These are phyloP conservation scores for Diorhabda sublineata DNA, from an alignment of 1,140 invertebrate genomes.

Conservation along the genomic window DNA sequence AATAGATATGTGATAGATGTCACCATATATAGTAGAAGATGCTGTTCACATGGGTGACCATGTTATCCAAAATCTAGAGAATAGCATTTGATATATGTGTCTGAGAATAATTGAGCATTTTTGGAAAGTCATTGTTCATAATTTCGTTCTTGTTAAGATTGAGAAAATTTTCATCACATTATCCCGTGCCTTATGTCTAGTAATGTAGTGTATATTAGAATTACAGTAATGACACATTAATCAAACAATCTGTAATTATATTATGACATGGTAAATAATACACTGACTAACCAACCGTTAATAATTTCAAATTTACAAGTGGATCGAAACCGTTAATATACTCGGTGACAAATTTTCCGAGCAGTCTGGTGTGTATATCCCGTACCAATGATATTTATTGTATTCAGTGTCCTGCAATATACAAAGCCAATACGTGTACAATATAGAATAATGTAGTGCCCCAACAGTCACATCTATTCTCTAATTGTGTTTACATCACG, in stretches of 20 bases:
- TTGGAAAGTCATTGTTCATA: no score
- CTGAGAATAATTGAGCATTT: no score
- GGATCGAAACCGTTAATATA: conserved; percentile 6
- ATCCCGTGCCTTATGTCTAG: no score
- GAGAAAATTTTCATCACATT: no score
- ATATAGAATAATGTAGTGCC: conserved; percentile 34
- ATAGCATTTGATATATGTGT: no score
- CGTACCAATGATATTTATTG: conserved; percentile 17
- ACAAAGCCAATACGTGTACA: conserved; percentile 33
- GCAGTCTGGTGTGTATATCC: conserved; percentile 10
- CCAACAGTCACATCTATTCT: conserved; percentile 32
- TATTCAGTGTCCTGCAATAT: conserved; percentile 15
- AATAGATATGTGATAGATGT: no score
- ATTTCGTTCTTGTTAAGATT: no score
- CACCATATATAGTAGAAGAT: no score
- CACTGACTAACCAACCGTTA: not conserved
- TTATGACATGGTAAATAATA: not conserved
- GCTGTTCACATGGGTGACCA: no score
- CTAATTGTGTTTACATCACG: conserved; percentile 36
- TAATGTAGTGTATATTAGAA: no score
- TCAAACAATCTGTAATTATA: not conserved
- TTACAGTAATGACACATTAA: not conserved
- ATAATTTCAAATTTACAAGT: conserved; percentile 4
- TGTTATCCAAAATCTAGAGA: no score
- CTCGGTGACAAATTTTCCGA: conserved; percentile 19